These are phyloP conservation scores for Amyelois transitella DNA, from an alignment of 1,140 invertebrate genomes.

Conservation along the genomic window DNA sequence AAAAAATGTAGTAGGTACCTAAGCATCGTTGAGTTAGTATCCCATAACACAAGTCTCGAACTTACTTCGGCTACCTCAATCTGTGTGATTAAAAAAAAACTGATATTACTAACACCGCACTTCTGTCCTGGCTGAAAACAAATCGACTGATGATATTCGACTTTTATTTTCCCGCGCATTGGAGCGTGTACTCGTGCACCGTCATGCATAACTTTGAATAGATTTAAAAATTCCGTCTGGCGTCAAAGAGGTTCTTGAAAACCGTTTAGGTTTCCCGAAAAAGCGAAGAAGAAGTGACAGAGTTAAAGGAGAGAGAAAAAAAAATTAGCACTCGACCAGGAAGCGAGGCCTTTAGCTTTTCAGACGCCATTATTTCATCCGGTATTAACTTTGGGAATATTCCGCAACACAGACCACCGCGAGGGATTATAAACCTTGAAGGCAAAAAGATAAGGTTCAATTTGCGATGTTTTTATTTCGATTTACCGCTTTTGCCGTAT, in stretches of 20 bases:
- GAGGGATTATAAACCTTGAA: slow-evolving; percentile 19
- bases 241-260: slow-evolving; percentile 23
- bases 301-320: slow-evolving; percentile 23
- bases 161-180: background rate
- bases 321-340: slow-evolving; percentile 31
- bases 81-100: too few relatives aligned
- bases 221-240: slow-evolving; percentile 36
- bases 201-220: background rate
- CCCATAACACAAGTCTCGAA: too few relatives aligned
- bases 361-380: slow-evolving; percentile 39
- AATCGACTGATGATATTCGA: too few relatives aligned
- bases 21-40: too few relatives aligned
- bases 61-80: too few relatives aligned
- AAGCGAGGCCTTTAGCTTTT: slow-evolving; percentile 39
- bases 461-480: slow-evolving; percentile 16
- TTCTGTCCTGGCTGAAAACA: too few relatives aligned
- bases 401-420: slow-evolving; percentile 17
- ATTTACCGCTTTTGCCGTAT: slow-evolving; percentile 5
- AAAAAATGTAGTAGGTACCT: too few relatives aligned
- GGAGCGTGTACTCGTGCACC: background rate
- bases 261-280: slow-evolving; percentile 22
- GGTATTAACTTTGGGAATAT: slow-evolving; percentile 28
- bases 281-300: slow-evolving; percentile 21
- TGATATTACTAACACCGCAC: too few relatives aligned
- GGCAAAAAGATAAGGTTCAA: slow-evolving; percentile 25